These are phyloP conservation scores for Gisinianus flammeolus DNA, from an alignment of 2,888 invertebrate genomes.

Conservation along the genomic window DNA sequence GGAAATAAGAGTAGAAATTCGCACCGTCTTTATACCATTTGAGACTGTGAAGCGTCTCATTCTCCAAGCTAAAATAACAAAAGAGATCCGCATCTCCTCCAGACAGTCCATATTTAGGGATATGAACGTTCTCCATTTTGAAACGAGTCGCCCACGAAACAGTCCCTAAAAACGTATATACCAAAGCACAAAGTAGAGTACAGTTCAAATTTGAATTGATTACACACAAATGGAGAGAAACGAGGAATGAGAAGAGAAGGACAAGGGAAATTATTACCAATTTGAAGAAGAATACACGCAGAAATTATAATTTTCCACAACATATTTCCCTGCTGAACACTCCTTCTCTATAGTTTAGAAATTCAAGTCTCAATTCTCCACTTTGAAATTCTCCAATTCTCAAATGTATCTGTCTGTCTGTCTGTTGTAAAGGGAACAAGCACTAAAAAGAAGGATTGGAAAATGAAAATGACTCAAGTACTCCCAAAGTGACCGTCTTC, in stretches of 20 bases:
- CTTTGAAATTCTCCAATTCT: no score
- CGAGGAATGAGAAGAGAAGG: background rate
- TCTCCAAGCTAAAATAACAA: conserved; percentile 11
- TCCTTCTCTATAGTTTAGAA: no score
- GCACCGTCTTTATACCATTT: conserved; percentile 22
- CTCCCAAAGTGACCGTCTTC: background rate
- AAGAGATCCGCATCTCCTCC: conserved; percentile 17
- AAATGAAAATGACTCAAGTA: background rate
- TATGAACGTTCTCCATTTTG: conserved; percentile 15
- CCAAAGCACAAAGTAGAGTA: background rate
- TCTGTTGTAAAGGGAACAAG: background rate
- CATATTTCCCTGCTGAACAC: no score
- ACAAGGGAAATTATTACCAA: background rate
- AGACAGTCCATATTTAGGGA: background rate
- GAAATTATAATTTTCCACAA: conserved; percentile 2
- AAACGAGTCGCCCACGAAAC: background rate
- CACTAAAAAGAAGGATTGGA: background rate
- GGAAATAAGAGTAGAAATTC: background rate
- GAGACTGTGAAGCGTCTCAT: background rate
- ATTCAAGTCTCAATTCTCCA: background rate
- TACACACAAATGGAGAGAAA: no score
- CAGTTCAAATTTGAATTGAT: no score
- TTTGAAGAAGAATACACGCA: background rate
- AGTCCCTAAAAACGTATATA: background rate
- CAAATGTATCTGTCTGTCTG: background rate